Conservation (phyloP, 2,113 vertebrate genomes). For the Plestiodon gilberti region DNA sequence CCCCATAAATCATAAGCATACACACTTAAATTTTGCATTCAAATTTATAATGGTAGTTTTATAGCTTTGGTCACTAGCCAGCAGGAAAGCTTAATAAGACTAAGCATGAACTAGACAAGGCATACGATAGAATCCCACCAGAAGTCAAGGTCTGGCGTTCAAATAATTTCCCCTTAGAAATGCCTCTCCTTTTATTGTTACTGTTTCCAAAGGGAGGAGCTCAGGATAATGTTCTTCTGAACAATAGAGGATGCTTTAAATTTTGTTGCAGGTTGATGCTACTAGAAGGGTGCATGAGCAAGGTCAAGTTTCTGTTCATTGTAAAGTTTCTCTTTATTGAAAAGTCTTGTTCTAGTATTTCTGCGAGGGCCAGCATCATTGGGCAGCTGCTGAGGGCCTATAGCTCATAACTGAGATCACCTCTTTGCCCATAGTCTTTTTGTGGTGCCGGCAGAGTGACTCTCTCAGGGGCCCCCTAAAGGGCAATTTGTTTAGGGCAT, state of each 20-base stretch:
- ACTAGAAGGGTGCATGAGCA: no score
- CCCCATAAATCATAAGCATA: background rate
- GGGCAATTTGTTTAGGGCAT: no score
- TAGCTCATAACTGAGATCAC: no score
- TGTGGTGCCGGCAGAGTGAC: no score
- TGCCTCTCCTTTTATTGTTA: background rate
- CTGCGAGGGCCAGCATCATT: no score
- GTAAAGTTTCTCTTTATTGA: background rate
- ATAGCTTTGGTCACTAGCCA: constrained; percentile 25
- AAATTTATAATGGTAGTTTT: constrained; percentile 43
- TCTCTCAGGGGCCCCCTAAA: no score
- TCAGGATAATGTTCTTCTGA: background rate
- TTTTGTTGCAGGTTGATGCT: no score
- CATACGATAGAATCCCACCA: background rate
- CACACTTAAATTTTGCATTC: constrained; percentile 49
- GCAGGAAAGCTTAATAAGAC: background rate
- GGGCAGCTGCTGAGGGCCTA: no score
- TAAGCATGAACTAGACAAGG: constrained; percentile 13
- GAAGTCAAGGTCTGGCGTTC: background rate
- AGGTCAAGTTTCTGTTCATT: background rate
- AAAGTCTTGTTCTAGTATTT: background rate
- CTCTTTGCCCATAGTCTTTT: no score
- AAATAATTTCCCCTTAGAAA: constrained; percentile 3
- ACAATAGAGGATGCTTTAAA: background rate
- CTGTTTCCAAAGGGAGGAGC: constrained; percentile 24